Percentiles rank a stretch among this genome's conserved stretches.
These are phyloP conservation scores for Idaea straminata DNA, from an alignment of 2,888 invertebrate species.

Conservation along the genomic window DNA sequence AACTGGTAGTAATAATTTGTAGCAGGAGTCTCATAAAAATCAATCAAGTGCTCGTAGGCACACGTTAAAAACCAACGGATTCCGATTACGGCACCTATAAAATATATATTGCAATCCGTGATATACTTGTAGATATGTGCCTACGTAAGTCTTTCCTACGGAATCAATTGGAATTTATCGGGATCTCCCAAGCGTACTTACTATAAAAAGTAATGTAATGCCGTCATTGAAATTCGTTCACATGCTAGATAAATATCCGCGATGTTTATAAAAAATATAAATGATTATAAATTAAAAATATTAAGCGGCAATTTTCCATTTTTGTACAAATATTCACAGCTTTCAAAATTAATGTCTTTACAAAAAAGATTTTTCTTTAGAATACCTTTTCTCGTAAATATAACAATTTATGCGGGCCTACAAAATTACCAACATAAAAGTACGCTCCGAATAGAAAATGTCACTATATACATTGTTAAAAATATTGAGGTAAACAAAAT, in stretches of 20 bases:
- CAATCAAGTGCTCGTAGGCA: slow-evolving; percentile 66
- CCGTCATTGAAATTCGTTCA: slow-evolving; percentile 1
- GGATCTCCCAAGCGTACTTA: slow-evolving; percentile 30
- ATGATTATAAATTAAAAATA: not conserved
- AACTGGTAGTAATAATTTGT: not conserved
- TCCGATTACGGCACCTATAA: slow-evolving; percentile 74
- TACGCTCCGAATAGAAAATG: slow-evolving; percentile 15
- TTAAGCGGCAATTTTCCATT: not conserved
- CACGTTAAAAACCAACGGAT: slow-evolving; percentile 76
- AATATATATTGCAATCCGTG: slow-evolving; percentile 78
- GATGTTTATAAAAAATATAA: not conserved
- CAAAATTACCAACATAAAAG: not conserved
- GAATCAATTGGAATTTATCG: slow-evolving; percentile 68
- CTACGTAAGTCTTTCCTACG: slow-evolving; percentile 53
- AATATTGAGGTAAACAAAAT: slow-evolving; percentile 18
- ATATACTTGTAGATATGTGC: slow-evolving; percentile 39
- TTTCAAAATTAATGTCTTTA: not conserved
- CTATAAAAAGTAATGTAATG: not conserved
- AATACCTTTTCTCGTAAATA: slow-evolving; percentile 1
- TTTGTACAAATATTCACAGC: not conserved
- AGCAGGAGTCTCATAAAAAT: slow-evolving; percentile 67
- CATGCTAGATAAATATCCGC: not conserved
- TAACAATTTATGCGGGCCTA: slow-evolving; percentile 1
- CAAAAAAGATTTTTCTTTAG: not conserved
- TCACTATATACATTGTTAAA: slow-evolving; percentile 15